These are phyloP conservation scores for Palythoa grandis DNA, from an alignment of 92 coral and sea anemone species.

Conservation along the genomic window DNA sequence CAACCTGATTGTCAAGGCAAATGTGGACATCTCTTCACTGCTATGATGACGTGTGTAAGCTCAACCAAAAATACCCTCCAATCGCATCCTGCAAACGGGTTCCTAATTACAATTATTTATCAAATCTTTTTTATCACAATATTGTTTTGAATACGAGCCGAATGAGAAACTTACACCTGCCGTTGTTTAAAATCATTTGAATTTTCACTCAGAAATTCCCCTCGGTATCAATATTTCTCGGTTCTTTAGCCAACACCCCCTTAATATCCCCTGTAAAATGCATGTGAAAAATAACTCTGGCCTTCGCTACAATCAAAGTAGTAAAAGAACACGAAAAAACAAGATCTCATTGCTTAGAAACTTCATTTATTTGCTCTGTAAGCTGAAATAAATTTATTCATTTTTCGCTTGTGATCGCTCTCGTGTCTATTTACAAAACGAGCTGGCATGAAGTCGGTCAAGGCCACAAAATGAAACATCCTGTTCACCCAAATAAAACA, in stretches of 20 bases:
- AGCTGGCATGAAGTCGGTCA: conserved; percentile 46
- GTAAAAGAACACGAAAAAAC: conserved; percentile 16
- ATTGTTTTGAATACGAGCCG: conserved; percentile 76
- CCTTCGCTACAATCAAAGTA: background rate
- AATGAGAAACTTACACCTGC: conserved; percentile 79
- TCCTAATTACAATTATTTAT: conserved; percentile 90
- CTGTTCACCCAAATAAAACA: background rate
- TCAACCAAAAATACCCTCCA: conserved; percentile 73
- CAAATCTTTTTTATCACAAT: conserved; percentile 85
- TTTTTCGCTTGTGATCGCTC: conserved; percentile 5
- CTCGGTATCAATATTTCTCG: conserved; percentile 4
- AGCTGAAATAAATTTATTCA: conserved; percentile 58
- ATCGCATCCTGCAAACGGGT: conserved; percentile 69
- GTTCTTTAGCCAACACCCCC: conserved; percentile 40
- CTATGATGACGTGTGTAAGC: conserved; percentile 53
- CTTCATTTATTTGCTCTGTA: conserved; percentile 47
- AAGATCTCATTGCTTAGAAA: conserved; percentile 13
- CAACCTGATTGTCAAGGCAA: conserved; percentile 59
- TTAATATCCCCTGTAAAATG: conserved; percentile 3
- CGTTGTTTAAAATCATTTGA: conserved; percentile 33
- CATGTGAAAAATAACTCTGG: background rate
- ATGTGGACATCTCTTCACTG: conserved; percentile 64
- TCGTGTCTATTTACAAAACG: conserved; percentile 59
- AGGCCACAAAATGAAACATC: conserved; percentile 14
- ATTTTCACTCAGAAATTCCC: conserved; percentile 40